These are phyloP conservation scores for Phallusia fumigata DNA, from an alignment of 23 tunicate genomes.

Conservation along the genomic window DNA sequence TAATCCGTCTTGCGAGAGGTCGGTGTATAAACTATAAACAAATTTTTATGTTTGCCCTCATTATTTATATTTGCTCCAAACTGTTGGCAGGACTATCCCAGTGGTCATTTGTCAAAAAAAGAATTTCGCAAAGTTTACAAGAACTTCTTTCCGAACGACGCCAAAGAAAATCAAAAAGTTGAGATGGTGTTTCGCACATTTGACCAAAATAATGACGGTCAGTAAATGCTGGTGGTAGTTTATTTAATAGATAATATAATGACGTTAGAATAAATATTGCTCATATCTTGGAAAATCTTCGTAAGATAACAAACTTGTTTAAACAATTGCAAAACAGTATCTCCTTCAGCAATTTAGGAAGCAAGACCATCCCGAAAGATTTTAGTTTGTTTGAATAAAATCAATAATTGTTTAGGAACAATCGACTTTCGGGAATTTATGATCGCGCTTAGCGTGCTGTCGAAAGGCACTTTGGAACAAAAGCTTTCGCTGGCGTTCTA, in stretches of 20 bases:
- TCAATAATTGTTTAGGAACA: conserved; percentile 57
- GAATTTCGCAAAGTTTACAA: conserved; percentile 62
- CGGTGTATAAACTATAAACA: too few relatives aligned
- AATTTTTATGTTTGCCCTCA: too few relatives aligned
- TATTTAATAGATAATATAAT: too few relatives aligned
- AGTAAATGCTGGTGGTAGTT: neutral
- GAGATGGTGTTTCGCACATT: conserved; percentile 63
- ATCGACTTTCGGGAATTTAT: conserved; percentile 91
- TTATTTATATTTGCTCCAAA: too few relatives aligned
- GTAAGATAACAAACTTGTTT: too few relatives aligned
- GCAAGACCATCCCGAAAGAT: too few relatives aligned
- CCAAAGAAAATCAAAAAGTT: conserved; percentile 38
- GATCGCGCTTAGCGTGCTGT: conserved; percentile 70
- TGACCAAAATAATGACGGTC: conserved; percentile 92
- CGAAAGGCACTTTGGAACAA: conserved; percentile 74
- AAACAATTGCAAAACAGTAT: too few relatives aligned
- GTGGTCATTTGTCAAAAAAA: conserved; percentile 53
- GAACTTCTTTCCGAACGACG: conserved; percentile 63
- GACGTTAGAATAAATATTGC: too few relatives aligned
- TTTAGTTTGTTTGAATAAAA: too few relatives aligned
- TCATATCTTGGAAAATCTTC: too few relatives aligned
- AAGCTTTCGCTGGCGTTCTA: conserved; percentile 78
- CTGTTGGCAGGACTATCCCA: conserved; percentile 66
- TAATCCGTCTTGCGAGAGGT: too few relatives aligned
- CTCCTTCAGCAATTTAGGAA: too few relatives aligned